Base-by-base conservation (phyloP, 2,113 vertebrate genomes). In the Sialia sialis region DNA sequence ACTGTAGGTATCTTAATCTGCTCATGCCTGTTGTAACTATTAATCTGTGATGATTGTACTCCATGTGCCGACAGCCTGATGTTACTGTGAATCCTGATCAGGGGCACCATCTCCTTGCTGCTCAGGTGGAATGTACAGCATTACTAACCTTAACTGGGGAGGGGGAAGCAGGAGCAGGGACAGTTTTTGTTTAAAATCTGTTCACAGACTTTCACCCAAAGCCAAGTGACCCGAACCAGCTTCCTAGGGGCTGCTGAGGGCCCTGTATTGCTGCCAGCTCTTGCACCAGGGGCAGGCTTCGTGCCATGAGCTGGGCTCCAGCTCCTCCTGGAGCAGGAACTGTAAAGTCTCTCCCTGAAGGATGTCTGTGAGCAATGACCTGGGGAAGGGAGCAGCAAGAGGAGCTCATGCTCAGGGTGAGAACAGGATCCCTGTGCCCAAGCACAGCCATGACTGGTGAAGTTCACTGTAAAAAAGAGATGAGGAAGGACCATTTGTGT, bases 1-100 rank as follows among this genome's bases (percentile, higher is more conserved):
- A 43, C 30, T 48, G 4, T 5, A 85, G 49, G 64, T 14, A 63
- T 92, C 75, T 91, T 82, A 70, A 87, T 44, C 93, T 25, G 27
- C 92, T 80, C 82, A 27, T 85, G 89, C 82, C 91, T 91, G 11
- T 77, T 49, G 56, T 89, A 81, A 77, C 63, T 88, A 25, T 54
- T 63, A 62, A 10, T 30, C 56, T 25, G 64, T 72, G 83, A 84
- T 80, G 91, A 95, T 89, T 97, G 93, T 95, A 94, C 0, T n/a
- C 87, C 62, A 2, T 34, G 74, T 96, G 93, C 92, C 5, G 32
- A 73, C 67, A 90, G n/a, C 88, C 90, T 91, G 91, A 62, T 59
- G 39, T 89, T 90, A 94, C 93, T 95, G 95, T 97, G 95, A 97
- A 41, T 66, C 78, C 75, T 29, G 3, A 48, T 39, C 91, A 90